phyloP scores from a whole-genome alignment of 1,140 invertebrate species.

The Megalonaias nervosa region DNA sequence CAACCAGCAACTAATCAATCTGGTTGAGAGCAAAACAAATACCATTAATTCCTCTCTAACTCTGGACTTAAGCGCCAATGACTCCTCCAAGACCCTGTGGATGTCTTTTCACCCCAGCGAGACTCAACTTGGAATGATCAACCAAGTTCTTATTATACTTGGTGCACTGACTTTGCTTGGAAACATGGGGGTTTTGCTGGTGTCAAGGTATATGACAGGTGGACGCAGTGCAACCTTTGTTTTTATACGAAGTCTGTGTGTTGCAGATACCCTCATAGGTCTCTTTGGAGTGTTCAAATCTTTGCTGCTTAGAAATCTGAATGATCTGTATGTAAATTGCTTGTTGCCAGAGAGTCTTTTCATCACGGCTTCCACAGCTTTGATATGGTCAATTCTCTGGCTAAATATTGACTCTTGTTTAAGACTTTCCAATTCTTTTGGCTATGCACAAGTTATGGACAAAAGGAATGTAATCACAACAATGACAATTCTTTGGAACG shows the following conservation, averaged over 20 bases:
- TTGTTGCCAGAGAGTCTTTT: constrained; percentile 66
- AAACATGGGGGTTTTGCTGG: constrained; percentile 42
- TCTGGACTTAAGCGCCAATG: no score
- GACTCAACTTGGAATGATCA: no score
- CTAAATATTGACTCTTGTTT: constrained; percentile 56
- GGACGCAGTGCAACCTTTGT: constrained; percentile 55
- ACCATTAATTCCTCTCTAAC: no score
- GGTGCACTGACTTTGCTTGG: constrained; percentile 23
- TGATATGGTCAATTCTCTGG: constrained; percentile 45
- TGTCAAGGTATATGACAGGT: constrained; percentile 51
- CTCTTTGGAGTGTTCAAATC: constrained; percentile 59
- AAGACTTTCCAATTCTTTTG: constrained; percentile 45
- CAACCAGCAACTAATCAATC: no score
- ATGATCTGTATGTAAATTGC: constrained; percentile 48
- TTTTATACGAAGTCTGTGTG: constrained; percentile 56
- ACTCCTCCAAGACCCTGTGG: no score
- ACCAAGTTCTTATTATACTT: no score
- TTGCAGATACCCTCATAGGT: constrained; percentile 53
- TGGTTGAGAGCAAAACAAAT: no score
- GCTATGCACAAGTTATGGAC: constrained; percentile 42
- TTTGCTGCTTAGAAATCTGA: constrained; percentile 40
- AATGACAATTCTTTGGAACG: constrained; percentile 60
- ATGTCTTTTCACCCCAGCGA: no score
- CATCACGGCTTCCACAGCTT: constrained; percentile 51
- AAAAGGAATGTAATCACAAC: constrained; percentile 55